phyloP scores from a whole-genome alignment of 2,797 vertebrate genomes.

The Sparidentex hasta region DNA sequence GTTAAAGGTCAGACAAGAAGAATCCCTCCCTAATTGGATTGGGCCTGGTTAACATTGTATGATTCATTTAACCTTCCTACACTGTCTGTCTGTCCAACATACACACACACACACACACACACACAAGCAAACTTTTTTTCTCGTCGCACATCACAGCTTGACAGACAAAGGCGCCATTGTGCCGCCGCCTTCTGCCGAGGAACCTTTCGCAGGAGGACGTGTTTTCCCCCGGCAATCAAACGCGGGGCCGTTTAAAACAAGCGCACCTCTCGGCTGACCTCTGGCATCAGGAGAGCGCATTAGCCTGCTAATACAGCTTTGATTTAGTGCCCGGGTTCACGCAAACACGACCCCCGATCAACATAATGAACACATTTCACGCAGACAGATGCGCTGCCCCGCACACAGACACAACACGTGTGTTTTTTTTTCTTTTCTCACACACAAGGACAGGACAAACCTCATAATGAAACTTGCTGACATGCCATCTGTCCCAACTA shows the following conservation, averaged over 20 bases:
- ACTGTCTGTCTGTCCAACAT: constrained; percentile 51
- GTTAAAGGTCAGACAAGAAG: constrained; percentile 84
- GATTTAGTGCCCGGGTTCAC: constrained; percentile 84
- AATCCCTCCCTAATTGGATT: constrained; percentile 84
- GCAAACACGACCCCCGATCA: constrained; percentile 82
- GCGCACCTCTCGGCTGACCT: constrained; percentile 81
- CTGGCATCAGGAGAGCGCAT: constrained; percentile 75
- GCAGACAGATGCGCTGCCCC: constrained; percentile 48
- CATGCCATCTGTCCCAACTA: constrained; percentile 45
- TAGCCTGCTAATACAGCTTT: constrained; percentile 81
- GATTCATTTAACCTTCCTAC: constrained; percentile 83
- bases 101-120: constrained; percentile 55
- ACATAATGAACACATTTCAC: constrained; percentile 77
- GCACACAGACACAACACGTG: constrained; percentile 21
- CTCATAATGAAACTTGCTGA: constrained; percentile 49
- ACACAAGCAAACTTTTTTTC: constrained; percentile 55
- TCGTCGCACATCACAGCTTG: constrained; percentile 51
- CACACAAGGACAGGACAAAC: constrained; percentile 57
- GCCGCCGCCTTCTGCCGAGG: constrained; percentile 70
- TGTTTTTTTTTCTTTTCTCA: too few relatives aligned
- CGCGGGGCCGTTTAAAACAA: constrained; percentile 69
- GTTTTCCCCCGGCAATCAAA: constrained; percentile 73
- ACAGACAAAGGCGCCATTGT: constrained; percentile 84
- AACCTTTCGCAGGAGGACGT: constrained; percentile 75
- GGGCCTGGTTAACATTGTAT: constrained; percentile 82